Percentiles rank a stretch among this genome's conserved stretches.
These are phyloP conservation scores for Oreochromis grahami DNA, from an alignment of 2,797 vertebrate species.

Conservation along the genomic window DNA sequence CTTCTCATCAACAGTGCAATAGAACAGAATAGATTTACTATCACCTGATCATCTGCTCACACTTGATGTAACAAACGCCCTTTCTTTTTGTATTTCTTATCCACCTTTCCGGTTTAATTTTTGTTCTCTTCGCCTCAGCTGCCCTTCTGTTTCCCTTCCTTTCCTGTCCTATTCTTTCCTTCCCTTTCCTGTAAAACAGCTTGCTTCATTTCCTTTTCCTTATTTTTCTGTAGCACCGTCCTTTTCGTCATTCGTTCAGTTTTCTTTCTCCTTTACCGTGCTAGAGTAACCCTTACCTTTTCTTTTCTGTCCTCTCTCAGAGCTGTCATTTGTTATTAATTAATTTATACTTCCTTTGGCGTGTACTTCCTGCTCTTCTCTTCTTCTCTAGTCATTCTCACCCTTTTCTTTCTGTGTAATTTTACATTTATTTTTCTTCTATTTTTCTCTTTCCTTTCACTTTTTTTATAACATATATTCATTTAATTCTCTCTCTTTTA, in stretches of 20 bases:
- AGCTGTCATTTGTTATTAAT: background rate
- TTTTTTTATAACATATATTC: background rate
- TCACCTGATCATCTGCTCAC: background rate
- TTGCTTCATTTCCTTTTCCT: background rate
- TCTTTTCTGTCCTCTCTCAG: background rate
- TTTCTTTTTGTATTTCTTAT: background rate
- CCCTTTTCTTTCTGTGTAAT: background rate
- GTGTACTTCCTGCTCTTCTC: background rate
- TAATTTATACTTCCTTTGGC: background rate
- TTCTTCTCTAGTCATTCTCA: background rate
- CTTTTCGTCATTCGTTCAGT: background rate
- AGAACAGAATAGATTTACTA: background rate
- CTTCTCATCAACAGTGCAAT: background rate
- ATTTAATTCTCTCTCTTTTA: background rate
- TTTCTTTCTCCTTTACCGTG: background rate
- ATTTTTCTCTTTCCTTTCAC: background rate
- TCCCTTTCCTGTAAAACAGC: background rate
- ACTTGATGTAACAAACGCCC: background rate
- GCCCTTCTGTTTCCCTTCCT: background rate
- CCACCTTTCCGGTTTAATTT: background rate
- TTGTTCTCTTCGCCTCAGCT: background rate
- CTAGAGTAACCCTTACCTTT: background rate
- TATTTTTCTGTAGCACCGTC: background rate
- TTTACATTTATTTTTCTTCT: too few species aligned
- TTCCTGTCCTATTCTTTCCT: background rate